Evolutionary conservation across 1,140 invertebrate species (phyloP).

Genomic region (Dreissena polymorpha): DNA sequence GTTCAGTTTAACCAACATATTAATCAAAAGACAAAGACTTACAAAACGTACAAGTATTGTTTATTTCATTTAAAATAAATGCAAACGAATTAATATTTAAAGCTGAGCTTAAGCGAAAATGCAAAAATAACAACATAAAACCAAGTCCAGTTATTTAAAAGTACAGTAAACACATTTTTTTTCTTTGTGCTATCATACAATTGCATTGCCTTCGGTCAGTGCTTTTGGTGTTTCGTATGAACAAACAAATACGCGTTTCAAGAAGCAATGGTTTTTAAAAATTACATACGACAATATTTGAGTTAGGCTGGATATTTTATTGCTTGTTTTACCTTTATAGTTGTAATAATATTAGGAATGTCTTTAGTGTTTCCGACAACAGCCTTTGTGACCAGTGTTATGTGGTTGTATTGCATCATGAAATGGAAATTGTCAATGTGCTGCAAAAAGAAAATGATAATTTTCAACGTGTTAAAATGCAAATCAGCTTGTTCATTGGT

Average conservation of each 20-base stretch:
- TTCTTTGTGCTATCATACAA: too few species aligned
- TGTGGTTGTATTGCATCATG: constrained; percentile 25
- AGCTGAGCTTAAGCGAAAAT: not conserved
- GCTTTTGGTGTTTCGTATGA: not conserved
- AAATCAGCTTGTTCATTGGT: not conserved
- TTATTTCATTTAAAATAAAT: not conserved
- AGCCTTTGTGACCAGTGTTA: constrained; percentile 55
- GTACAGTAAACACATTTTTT: too few species aligned
- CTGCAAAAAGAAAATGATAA: constrained; percentile 41
- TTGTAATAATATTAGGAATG: constrained; percentile 35
- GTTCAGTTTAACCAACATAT: not conserved
- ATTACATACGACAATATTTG: not conserved
- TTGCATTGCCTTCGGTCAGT: too few species aligned
- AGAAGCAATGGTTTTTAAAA: not conserved
- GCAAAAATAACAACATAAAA: not conserved
- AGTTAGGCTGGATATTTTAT: not conserved
- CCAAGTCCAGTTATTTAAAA: too few species aligned
- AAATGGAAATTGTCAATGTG: constrained; percentile 57
- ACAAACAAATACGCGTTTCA: not conserved
- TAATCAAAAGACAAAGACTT: not conserved
- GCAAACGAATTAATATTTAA: not conserved
- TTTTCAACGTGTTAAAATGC: not conserved
- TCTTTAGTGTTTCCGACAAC: constrained; percentile 40
- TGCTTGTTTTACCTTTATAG: constrained; percentile 45
- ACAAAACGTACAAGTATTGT: not conserved